Percentiles rank a stretch among this genome's conserved stretches.
These are phyloP conservation scores for Virgularia gustaviana DNA, from an alignment of 92 coral and sea anemone species.

Conservation along the genomic window DNA sequence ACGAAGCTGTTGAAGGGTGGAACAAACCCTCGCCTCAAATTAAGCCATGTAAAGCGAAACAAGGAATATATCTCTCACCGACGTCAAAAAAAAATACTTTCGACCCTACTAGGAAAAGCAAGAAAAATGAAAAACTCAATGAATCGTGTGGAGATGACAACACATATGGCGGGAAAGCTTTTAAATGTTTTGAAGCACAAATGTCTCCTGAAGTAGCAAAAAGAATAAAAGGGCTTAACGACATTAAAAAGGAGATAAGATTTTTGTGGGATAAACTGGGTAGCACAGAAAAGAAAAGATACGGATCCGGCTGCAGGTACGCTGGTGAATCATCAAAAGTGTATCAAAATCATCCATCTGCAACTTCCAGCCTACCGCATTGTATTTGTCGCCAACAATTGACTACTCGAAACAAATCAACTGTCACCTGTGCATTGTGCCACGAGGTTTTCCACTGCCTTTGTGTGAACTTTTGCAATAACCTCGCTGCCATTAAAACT, in stretches of 20 bases:
- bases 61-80: neutral
- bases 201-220: neutral
- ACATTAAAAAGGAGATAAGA: slow-evolving; percentile 4
- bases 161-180: neutral
- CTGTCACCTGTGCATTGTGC: neutral
- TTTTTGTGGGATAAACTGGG: neutral
- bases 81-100: neutral
- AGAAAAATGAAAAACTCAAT: neutral
- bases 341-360: no score
- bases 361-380: neutral
- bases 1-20: neutral
- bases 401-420: neutral
- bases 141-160: neutral
- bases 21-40: neutral
- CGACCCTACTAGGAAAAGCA: neutral
- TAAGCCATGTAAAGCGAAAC: neutral
- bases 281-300: neutral
- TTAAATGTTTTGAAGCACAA: neutral
- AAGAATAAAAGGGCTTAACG: neutral
- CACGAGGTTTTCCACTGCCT: neutral
- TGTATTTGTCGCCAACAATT: slow-evolving; percentile 4
- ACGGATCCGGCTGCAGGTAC: no score
- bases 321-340: no score
- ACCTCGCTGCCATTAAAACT: neutral
- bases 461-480: slow-evolving; percentile 7